phyloP scores from a whole-genome alignment of 2,888 invertebrate species.

The Timema podura region DNA sequence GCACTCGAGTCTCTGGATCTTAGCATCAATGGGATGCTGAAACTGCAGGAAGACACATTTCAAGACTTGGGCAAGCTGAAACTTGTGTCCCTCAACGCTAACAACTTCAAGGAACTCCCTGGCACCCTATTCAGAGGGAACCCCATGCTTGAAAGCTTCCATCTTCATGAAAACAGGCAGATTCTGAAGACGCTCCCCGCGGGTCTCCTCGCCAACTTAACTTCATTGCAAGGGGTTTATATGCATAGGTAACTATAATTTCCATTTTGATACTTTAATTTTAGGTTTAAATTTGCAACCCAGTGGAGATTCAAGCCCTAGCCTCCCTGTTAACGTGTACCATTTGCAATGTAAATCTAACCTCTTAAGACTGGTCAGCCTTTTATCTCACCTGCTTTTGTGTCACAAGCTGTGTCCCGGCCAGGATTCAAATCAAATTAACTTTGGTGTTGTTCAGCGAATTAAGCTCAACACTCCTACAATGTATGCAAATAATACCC shows the following conservation, averaged over 20 bases:
- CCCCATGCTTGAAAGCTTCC: constrained; percentile 44
- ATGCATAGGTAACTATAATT: constrained; percentile 39
- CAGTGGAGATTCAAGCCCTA: no score
- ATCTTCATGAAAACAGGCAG: constrained; percentile 40
- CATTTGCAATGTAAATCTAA: no score
- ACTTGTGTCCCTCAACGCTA: constrained; percentile 62
- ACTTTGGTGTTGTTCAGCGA: no score
- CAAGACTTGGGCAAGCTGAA: constrained; percentile 56
- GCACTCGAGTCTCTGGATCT: constrained; percentile 64
- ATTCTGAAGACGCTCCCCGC: constrained; percentile 55
- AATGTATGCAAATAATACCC: no score
- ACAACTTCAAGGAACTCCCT: constrained; percentile 61
- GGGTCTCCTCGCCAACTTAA: constrained; percentile 58
- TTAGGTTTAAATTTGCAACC: no score
- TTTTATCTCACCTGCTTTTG: no score
- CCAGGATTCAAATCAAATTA: no score
- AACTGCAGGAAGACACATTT: constrained; percentile 59
- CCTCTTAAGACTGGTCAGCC: no score
- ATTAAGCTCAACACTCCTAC: no score
- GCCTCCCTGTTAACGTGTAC: no score
- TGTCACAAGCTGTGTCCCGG: no score
- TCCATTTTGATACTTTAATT: no score
- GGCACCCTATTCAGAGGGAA: constrained; percentile 56
- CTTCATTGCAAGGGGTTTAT: constrained; percentile 49
- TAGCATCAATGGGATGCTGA: constrained; percentile 59